These are phyloP conservation scores for Tetanocera ferruginea DNA, from an alignment of 2,888 invertebrate species.

Conservation along the genomic window DNA sequence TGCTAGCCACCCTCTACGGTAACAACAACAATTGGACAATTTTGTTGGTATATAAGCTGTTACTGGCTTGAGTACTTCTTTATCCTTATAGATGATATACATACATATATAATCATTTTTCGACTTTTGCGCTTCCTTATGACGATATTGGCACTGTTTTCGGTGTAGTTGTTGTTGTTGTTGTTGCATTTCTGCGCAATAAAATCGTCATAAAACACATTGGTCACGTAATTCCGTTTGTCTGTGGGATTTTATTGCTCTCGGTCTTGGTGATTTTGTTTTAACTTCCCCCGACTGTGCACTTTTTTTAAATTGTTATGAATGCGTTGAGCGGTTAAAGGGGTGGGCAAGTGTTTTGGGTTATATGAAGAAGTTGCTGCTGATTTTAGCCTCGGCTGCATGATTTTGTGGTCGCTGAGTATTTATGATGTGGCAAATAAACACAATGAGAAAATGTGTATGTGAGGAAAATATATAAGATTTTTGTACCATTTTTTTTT, in stretches of 20 bases:
- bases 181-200: slow-evolving; percentile 62
- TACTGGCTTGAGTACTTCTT: neutral
- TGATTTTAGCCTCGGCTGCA: slow-evolving; percentile 48
- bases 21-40: too few species aligned
- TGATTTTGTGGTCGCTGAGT: slow-evolving; percentile 51
- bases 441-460: neutral
- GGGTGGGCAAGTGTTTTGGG: slow-evolving; percentile 42
- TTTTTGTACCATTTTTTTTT: too few species aligned
- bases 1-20: too few species aligned
- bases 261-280: slow-evolving; percentile 38
- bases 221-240: slow-evolving; percentile 70
- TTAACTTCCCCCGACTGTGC: neutral
- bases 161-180: slow-evolving; percentile 48
- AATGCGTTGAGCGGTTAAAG: slow-evolving; percentile 52
- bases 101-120: neutral
- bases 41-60: too few species aligned
- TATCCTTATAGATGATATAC: slow-evolving; percentile 23
- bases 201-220: slow-evolving; percentile 70
- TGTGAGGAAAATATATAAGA: too few species aligned
- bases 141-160: neutral
- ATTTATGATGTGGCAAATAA: slow-evolving; percentile 64
- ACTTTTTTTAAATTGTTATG: slow-evolving; percentile 66
- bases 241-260: slow-evolving; percentile 70
- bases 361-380: slow-evolving; percentile 51
- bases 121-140: slow-evolving; percentile 39